These are phyloP conservation scores for Cataglyphis hispanica DNA, from an alignment of 1,140 invertebrate species.

Conservation along the genomic window DNA sequence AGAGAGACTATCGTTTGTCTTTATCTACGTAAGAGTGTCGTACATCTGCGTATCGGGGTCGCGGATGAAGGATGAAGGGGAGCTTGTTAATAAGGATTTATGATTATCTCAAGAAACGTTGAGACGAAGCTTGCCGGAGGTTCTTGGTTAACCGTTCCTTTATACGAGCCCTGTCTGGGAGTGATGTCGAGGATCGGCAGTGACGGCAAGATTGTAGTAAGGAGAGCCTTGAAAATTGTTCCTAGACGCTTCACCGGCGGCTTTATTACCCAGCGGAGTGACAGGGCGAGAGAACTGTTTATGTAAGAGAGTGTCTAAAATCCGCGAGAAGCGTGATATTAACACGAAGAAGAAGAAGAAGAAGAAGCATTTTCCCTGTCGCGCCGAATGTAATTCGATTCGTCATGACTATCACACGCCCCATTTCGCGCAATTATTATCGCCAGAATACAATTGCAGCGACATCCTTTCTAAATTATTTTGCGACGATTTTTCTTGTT, in stretches of 20 bases:
- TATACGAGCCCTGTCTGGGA: constrained; percentile 46
- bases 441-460: constrained; percentile 14
- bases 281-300: constrained; percentile 31
- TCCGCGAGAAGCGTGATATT: constrained; percentile 38
- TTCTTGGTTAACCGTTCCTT: constrained; percentile 63
- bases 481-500: not conserved
- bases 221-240: constrained; percentile 56
- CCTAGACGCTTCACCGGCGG: constrained; percentile 23
- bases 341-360: not conserved
- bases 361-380: not conserved
- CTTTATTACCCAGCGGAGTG: constrained; percentile 21
- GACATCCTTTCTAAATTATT: constrained; percentile 46
- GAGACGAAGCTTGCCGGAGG: constrained; percentile 42
- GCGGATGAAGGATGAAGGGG: constrained; percentile 55
- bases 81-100: constrained; percentile 77
- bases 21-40: not conserved
- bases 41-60: not conserved
- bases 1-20: not conserved
- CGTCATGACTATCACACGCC: constrained; percentile 12
- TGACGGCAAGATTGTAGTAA: constrained; percentile 9
- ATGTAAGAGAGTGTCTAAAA: constrained; percentile 34
- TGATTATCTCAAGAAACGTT: constrained; percentile 66
- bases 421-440: constrained; percentile 27
- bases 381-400: constrained; percentile 44
- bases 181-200: constrained; percentile 11